Percentiles rank a stretch among this genome's conserved stretches.
These are phyloP conservation scores for Willisornis vidua DNA, from an alignment of 2,113 vertebrate species.

Conservation along the genomic window DNA sequence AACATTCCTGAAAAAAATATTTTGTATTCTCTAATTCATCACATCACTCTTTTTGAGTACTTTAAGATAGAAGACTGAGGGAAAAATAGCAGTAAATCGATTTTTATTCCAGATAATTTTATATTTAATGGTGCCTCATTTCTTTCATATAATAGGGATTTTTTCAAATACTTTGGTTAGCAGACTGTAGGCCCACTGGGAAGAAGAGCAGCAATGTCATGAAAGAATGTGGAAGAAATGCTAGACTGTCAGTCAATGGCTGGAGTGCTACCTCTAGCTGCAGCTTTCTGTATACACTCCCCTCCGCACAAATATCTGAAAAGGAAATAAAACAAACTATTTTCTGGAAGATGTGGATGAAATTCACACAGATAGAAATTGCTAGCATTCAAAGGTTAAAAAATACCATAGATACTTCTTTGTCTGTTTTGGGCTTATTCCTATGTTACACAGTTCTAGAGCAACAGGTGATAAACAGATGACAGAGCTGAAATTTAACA, in stretches of 20 bases:
- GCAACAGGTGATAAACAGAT: neutral
- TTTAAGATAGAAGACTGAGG: neutral
- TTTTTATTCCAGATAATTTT: neutral
- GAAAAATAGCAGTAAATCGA: neutral
- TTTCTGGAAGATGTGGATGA: neutral
- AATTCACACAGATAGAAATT: neutral
- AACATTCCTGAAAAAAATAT: neutral
- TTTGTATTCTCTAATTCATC: neutral
- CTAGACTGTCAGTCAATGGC: neutral
- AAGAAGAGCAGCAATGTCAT: neutral
- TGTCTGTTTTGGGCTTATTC: neutral
- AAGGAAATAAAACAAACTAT: neutral
- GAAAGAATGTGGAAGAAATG: neutral
- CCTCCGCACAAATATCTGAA: neutral
- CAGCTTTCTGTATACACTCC: neutral
- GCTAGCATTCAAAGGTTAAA: neutral
- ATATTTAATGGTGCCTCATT: neutral
- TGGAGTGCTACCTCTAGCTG: neutral
- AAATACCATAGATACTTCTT: neutral
- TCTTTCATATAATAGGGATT: neutral
- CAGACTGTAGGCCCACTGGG: neutral
- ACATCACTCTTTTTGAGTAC: neutral
- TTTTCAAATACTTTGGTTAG: neutral
- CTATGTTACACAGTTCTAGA: neutral
- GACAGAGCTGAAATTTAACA: neutral